phyloP scores from a whole-genome alignment of 1,140 invertebrate species.

The Aricia agestis region DNA sequence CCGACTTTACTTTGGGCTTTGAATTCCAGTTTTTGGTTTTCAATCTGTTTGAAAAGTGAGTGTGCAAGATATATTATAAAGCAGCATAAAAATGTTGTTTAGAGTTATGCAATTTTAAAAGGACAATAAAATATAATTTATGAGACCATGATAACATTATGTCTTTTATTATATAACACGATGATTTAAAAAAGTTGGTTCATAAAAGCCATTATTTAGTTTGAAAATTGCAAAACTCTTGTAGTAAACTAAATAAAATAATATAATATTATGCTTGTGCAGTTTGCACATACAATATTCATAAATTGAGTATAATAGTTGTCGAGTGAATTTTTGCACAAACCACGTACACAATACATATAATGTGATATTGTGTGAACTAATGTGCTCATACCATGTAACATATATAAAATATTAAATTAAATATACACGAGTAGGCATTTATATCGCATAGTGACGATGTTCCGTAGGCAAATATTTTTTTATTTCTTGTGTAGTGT shows the following conservation, averaged over 20 bases:
- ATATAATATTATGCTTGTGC: constrained; percentile 9
- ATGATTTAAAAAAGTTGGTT: neutral
- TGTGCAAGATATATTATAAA: constrained; percentile 37
- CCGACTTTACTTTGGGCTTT: constrained; percentile 92
- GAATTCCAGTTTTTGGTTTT: constrained; percentile 90
- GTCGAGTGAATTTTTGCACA: neutral
- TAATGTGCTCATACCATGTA: neutral
- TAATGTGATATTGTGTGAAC: neutral
- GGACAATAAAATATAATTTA: neutral
- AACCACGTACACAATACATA: neutral
- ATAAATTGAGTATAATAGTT: neutral
- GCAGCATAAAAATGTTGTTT: neutral
- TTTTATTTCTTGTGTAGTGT: constrained; percentile 1
- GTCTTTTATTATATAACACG: neutral
- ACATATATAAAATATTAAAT: no score
- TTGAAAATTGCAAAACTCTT: constrained; percentile 13
- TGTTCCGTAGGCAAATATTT: neutral
- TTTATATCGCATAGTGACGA: no score
- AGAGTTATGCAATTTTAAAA: constrained; percentile 8
- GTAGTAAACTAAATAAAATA: neutral
- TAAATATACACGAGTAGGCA: no score
- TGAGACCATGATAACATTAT: neutral
- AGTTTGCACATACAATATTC: neutral
- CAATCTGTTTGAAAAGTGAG: constrained; percentile 83
- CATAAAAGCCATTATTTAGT: neutral